Evolutionary conservation across 2,888 invertebrate genomes (phyloP).

Genomic region (Conops quadrifasciatus): DNA sequence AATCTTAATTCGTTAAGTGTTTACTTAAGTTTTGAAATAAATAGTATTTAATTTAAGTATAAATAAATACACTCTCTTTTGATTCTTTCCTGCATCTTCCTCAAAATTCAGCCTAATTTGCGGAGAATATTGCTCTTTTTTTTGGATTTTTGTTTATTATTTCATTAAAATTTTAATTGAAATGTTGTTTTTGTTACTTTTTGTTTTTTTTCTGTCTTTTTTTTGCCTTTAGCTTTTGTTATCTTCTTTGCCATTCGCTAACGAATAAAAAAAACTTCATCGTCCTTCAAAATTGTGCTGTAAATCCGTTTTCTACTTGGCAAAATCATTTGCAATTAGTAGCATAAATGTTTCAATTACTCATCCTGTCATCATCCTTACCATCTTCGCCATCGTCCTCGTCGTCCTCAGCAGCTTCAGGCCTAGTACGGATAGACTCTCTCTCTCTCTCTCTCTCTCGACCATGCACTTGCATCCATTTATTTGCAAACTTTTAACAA

Average conservation of each 20-base stretch:
- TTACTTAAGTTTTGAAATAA: too few species aligned
- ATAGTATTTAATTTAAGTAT: too few species aligned
- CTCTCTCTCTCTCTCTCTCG: too few species aligned
- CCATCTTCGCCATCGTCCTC: not conserved
- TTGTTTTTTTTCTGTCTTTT: not conserved
- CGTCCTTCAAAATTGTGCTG: conserved; percentile 18
- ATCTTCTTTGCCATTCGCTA: not conserved
- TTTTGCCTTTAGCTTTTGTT: too few species aligned
- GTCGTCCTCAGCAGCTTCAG: too few species aligned
- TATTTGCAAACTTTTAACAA: conserved; percentile 45
- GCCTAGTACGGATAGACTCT: too few species aligned
- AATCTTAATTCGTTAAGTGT: too few species aligned
- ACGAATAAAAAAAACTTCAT: conserved; percentile 14
- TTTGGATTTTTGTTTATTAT: not conserved
- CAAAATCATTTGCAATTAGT: conserved; percentile 54
- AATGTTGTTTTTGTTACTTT: not conserved
- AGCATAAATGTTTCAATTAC: conserved; percentile 62
- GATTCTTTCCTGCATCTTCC: too few species aligned
- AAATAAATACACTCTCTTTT: not conserved
- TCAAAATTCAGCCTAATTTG: not conserved
- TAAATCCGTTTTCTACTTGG: conserved; percentile 26
- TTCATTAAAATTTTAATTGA: conserved; percentile 16
- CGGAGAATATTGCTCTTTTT: not conserved
- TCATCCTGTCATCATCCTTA: conserved; percentile 48
- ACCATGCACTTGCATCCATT: not conserved